Evolutionary conservation across 2,888 invertebrate species (phyloP), one percentile per base, ranked within the genome.

Genomic region (Nomada ferruginata): DNA sequence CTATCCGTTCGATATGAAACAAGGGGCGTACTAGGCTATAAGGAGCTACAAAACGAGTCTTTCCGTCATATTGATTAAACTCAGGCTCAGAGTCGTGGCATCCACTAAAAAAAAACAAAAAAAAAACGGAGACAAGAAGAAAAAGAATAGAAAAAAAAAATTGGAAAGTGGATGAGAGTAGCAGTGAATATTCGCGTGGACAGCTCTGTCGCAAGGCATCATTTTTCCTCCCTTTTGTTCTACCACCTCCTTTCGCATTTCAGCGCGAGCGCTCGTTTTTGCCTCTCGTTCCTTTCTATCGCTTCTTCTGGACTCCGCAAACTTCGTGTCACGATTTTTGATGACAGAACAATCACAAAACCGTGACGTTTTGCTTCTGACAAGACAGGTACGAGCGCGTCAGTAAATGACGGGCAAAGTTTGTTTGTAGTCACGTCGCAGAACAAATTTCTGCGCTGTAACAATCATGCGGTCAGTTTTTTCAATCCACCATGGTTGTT

Each of bases 401-500:
- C 82, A 23, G 57, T 63, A 55, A 29, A 60, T 66, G 57, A 52
- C 66, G 26, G 66, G 52, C 72, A 79, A 71, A 72, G 47, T 60
- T 53, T 26, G 42, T 26, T 60, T 50, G 15, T 44, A 42, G 47
- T 74, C 47, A 42, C 64, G 53, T 66, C 71, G 65, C 13, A 59
- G 57, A 68, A 29, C 44, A 52, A 47, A 20, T 5, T 36, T 50
- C 47, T 57, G 26, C 29, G 20, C 5, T 42, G 26, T 44, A n/a
- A 73, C 47, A 36, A 57, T 47, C 47, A 18, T 7, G 13, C 20
- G 20, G 2, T 59, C 29, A 36, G 3, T 29, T 50, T 36, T 57
- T 70, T 87, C 87, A 87, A 61, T 87, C 87, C 20, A 79, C 73
- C 10, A 89, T 83, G 11, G 84, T 89, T 26, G 85, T 82, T 79